These are phyloP conservation scores for Phallusia fumigata DNA, from an alignment of 23 tunicate genomes.

Conservation along the genomic window DNA sequence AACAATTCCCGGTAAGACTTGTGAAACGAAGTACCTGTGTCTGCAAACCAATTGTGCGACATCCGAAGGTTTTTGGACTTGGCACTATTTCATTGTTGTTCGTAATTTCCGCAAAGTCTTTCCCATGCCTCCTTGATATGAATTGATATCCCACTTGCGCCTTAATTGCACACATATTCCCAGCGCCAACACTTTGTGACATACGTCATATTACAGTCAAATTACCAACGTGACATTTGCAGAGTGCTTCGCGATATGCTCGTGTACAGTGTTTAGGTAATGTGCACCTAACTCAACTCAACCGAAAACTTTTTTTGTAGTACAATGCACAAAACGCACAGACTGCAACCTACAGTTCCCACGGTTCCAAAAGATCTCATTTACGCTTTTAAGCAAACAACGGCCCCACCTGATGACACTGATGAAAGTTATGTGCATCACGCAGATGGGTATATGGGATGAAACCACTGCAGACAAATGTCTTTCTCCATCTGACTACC, in stretches of 20 bases:
- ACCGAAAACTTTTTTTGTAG: neutral
- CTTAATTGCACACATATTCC: no score
- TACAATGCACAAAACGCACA: constrained; percentile 28
- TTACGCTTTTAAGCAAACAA: constrained; percentile 5
- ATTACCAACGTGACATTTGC: no score
- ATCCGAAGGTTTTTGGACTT: no score
- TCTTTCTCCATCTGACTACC: constrained; percentile 25
- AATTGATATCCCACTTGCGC: no score
- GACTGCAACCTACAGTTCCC: constrained; percentile 47
- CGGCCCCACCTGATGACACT: constrained; percentile 38
- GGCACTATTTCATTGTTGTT: no score
- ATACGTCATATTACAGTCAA: no score
- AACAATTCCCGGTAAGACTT: constrained; percentile 8
- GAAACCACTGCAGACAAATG: constrained; percentile 29
- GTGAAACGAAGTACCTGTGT: no score
- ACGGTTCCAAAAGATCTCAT: constrained; percentile 41
- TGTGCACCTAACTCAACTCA: neutral
- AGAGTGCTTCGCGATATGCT: no score
- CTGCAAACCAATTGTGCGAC: neutral
- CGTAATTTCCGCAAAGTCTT: no score
- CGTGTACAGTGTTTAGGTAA: no score
- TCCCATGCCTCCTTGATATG: no score
- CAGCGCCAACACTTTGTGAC: no score
- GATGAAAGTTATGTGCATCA: constrained; percentile 40
- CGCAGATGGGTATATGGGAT: constrained; percentile 51